Evolutionary conservation across 2,113 vertebrate species (phyloP), one percentile per base, ranked within the genome.

Genomic region (Cyanoramphus novaezelandiae): DNA sequence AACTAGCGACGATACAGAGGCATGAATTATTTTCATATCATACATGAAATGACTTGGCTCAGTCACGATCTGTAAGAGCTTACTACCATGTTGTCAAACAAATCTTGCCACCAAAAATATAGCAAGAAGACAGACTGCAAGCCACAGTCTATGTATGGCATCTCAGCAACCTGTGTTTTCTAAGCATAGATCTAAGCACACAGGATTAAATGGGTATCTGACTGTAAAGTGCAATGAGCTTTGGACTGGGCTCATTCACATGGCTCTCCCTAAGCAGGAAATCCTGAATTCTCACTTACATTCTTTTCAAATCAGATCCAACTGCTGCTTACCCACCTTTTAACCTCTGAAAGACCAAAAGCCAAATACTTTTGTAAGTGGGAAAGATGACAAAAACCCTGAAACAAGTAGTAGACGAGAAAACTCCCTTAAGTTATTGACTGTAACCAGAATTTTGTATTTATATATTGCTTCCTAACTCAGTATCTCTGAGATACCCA

Each of bases 291-390:
- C 84, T 82, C 71, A 92, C 55, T 83, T 47, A 75, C 25, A 76
- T 19, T 92, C 62, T 77, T 88, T 90, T 52, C 33, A 86, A 90
- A 93, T 84, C n/a, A 83, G 50, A 88, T 76, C 33, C 46, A 57
- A 77, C 82, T 90, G 57, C 77, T 95, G 90, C 72, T 74, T 84
- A 50, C 60, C 70, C 77, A 95, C 88, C 74, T 95, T 94, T 88
- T 80, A 93, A 96, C 71, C 84, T 96, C 83, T 63, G 20, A 71
- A 92, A 79, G 43, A 93, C 85, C 59, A 79, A 85, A 92, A 71
- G 21, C 31, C 68, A 91, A 87, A 91, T 14, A 52, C 44, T 86
- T 79, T 70, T 49, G 64, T 7, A 67, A 88, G 44, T 35, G 44
- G n/a, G 33, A 91, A 57, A 70, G 8, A 60, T 68, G 29, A 91